A percentile compares a stretch with the other conserved stretches of the same genome.
phyloP scores from a whole-genome alignment of 2,888 invertebrate genomes.

The Drosophila nr. perissopoda region DNA sequence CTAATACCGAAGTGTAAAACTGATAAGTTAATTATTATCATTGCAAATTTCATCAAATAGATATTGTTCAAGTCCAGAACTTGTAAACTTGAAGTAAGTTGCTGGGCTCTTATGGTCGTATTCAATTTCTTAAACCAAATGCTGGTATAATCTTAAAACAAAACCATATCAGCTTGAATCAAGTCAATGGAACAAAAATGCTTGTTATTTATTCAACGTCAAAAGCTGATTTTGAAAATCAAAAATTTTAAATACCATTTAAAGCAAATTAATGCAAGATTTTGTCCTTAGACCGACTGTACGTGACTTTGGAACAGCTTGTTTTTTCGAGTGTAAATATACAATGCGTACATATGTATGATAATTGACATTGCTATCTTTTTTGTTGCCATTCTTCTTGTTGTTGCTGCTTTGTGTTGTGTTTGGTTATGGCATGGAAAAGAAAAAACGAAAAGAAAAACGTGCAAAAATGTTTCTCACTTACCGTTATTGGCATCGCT shows the following conservation, averaged over 20 bases:
- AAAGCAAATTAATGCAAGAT: neutral
- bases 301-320: neutral
- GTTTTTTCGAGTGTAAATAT: slow-evolving; percentile 3
- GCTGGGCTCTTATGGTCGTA: neutral
- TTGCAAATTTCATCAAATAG: neutral
- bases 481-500: slow-evolving; percentile 74
- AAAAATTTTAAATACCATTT: neutral
- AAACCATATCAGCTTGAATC: neutral
- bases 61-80: neutral
- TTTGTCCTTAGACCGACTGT: neutral
- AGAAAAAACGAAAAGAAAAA: slow-evolving; percentile 17
- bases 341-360: slow-evolving; percentile 19
- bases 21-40: neutral
- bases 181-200: neutral
- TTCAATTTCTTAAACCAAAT: neutral
- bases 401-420: slow-evolving; percentile 34
- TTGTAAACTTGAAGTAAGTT: neutral
- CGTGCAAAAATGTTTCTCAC: slow-evolving; percentile 53
- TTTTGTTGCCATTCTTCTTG: slow-evolving; percentile 42
- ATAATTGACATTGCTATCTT: slow-evolving; percentile 29
- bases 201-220: neutral
- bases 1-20: neutral
- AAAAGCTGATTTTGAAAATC: neutral
- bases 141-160: neutral
- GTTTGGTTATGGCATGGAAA: neutral